A percentile compares a stretch with the other conserved stretches of the same genome.
These are phyloP conservation scores for Cromileptes altivelis DNA, from an alignment of 2,113 vertebrate species.

Conservation along the genomic window DNA sequence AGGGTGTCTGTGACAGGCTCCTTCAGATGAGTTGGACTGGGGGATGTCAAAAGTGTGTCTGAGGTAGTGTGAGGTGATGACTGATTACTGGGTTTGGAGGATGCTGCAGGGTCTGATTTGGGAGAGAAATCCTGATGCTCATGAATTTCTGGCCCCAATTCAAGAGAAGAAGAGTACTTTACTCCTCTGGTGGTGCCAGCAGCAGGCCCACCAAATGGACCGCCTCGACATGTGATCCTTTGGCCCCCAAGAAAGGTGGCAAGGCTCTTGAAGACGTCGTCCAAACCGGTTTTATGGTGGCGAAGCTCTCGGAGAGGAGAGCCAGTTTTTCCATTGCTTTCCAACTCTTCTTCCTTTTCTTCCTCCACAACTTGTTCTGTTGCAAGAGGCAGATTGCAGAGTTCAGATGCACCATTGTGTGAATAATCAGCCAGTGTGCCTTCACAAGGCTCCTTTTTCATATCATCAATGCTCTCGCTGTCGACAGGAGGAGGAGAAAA, in stretches of 20 bases:
- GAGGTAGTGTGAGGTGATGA: conserved; percentile 83
- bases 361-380: conserved; percentile 53
- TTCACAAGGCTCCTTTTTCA: conserved; percentile 30
- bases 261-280: conserved; percentile 87
- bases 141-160: conserved; percentile 77
- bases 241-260: conserved; percentile 87
- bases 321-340: conserved; percentile 45
- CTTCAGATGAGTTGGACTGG: conserved; percentile 27
- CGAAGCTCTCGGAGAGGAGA: conserved; percentile 56
- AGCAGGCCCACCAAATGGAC: conserved; percentile 79
- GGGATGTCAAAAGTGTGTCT: conserved; percentile 63
- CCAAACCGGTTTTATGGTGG: conserved; percentile 80
- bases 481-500: conserved; percentile 68
- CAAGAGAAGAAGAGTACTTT: conserved; percentile 83
- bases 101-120: conserved; percentile 39
- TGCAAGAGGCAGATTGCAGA: conserved; percentile 44
- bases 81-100: conserved; percentile 26
- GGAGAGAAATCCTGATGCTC: conserved; percentile 63
- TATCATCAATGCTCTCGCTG: conserved; percentile 42
- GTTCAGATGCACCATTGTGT: conserved; percentile 45
- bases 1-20: conserved; percentile 22
- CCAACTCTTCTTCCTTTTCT: conserved; percentile 58
- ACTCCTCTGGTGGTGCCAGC: conserved; percentile 62
- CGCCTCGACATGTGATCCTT: conserved; percentile 87
- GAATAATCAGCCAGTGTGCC: conserved; percentile 20